Conservation (phyloP, 2,113 vertebrate genomes). For the Gobius niger region DNA sequence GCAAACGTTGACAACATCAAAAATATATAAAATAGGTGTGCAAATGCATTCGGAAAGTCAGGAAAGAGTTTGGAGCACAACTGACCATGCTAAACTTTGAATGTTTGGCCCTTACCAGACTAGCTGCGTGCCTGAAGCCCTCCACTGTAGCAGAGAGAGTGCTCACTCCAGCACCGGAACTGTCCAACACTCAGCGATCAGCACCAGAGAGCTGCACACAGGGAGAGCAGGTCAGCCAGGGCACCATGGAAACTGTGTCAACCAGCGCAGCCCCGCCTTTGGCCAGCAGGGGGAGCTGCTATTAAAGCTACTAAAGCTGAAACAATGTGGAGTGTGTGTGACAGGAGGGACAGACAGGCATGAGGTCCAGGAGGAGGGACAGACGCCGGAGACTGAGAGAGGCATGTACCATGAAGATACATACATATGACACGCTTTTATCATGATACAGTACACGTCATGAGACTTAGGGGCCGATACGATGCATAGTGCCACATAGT, state of each 20-base stretch:
- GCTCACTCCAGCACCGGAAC: conserved; percentile 69
- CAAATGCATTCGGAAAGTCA: too few relatives aligned
- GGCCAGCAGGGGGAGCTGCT: conserved; percentile 42
- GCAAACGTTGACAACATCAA: too few relatives aligned
- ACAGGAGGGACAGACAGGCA: conserved; percentile 56
- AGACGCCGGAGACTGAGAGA: too few relatives aligned
- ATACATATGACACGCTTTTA: too few relatives aligned
- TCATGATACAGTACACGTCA: too few relatives aligned
- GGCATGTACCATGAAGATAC: too few relatives aligned
- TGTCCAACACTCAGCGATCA: conserved; percentile 33
- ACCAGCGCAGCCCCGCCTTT: not conserved
- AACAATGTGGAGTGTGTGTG: conserved; percentile 24
- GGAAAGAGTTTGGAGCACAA: too few relatives aligned
- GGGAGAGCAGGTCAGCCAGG: conserved; percentile 4
- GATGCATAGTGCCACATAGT: too few relatives aligned
- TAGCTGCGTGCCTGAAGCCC: conserved; percentile 77
- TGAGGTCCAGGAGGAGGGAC: conserved; percentile 61
- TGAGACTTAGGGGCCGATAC: too few relatives aligned
- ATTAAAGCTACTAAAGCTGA: conserved; percentile 64
- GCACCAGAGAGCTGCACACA: conserved; percentile 51
- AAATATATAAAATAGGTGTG: too few relatives aligned
- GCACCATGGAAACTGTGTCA: not conserved
- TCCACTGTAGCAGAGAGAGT: conserved; percentile 80
- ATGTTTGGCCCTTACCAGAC: conserved; percentile 62
- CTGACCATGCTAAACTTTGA: not conserved